These are phyloP conservation scores for Callithrix jacchus DNA, from an alignment of 2,113 vertebrate genomes.

Conservation along the genomic window DNA sequence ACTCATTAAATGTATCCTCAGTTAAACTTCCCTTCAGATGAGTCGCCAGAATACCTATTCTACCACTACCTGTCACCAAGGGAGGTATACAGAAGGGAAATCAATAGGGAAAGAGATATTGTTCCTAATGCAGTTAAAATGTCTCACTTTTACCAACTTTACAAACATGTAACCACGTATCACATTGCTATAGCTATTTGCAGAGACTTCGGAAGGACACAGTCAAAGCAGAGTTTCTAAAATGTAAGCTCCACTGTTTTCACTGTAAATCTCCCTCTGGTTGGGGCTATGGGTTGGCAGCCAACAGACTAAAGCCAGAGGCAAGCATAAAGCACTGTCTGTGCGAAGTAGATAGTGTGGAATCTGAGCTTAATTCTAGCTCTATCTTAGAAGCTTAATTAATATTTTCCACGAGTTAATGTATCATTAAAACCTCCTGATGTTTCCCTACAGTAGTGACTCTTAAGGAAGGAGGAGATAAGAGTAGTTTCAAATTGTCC, in stretches of 20 bases:
- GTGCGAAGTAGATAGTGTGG: background rate
- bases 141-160: background rate
- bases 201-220: background rate
- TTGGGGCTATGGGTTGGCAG: background rate
- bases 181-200: background rate
- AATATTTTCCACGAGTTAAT: background rate
- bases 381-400: background rate
- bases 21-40: background rate
- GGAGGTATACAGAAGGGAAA: background rate
- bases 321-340: background rate
- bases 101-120: background rate
- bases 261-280: background rate
- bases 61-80: background rate
- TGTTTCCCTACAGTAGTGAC: background rate
- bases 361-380: background rate
- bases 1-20: background rate
- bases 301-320: background rate
- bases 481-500: background rate
- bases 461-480: background rate
- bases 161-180: background rate
- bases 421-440: background rate
- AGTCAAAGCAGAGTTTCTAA: background rate
- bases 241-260: background rate
- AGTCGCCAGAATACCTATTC: background rate
- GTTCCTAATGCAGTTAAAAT: background rate